Evolutionary conservation across 1,140 invertebrate species (phyloP).

Genomic region (Trinorchestia longiramus): DNA sequence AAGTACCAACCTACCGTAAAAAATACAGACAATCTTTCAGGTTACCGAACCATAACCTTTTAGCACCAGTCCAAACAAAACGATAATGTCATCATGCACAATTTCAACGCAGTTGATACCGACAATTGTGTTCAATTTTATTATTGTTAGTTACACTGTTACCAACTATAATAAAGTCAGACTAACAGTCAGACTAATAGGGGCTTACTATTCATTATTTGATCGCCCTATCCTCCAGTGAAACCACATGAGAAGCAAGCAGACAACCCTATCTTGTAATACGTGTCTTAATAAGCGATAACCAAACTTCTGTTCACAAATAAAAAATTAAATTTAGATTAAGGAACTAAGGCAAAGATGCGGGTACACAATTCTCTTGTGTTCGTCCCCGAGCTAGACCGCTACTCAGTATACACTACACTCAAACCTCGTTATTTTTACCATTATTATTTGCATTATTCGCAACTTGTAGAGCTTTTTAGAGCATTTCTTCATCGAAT

Average conservation of each 20-base stretch:
- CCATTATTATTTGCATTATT: too few relatives aligned
- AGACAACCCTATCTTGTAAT: neutral
- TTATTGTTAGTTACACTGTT: neutral
- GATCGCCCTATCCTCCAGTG: too few relatives aligned
- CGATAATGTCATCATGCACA: neutral
- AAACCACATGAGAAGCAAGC: neutral
- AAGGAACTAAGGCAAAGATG: neutral
- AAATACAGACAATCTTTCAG: neutral
- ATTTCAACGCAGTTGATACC: neutral
- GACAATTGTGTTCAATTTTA: neutral
- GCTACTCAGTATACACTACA: too few relatives aligned
- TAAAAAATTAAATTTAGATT: neutral
- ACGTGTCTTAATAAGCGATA: neutral
- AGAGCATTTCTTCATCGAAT: too few relatives aligned
- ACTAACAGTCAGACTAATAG: neutral
- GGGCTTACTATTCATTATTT: neutral
- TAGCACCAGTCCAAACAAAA: neutral
- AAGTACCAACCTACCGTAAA: neutral
- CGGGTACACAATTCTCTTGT: too few relatives aligned
- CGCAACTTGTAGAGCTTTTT: too few relatives aligned
- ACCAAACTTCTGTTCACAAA: neutral
- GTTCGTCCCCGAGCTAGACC: too few relatives aligned
- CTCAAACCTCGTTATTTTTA: too few relatives aligned
- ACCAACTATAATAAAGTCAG: neutral
- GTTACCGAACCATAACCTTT: neutral